A percentile compares a stretch with the other conserved stretches of the same genome.
phyloP scores from a whole-genome alignment of 2,888 invertebrate species.

The Stratiomys singularior region DNA sequence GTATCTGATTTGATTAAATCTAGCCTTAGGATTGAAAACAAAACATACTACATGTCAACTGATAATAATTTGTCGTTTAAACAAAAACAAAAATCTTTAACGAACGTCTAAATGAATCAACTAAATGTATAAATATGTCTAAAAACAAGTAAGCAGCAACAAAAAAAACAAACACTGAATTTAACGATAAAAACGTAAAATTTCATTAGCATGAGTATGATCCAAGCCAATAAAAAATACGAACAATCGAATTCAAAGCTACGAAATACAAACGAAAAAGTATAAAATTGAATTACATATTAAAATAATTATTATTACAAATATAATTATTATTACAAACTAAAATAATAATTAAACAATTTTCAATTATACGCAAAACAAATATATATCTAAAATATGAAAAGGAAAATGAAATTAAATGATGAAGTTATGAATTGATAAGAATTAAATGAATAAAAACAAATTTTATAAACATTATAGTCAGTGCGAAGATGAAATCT shows the following conservation, averaged over 20 bases:
- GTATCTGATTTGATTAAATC: background rate
- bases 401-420: background rate
- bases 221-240: slow-evolving; percentile 40
- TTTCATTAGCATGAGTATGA: background rate
- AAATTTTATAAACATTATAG: slow-evolving; percentile 22
- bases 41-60: background rate
- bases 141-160: no score
- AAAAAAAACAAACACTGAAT: slow-evolving; percentile 19
- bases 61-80: slow-evolving; percentile 18
- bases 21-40: background rate
- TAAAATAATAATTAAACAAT: slow-evolving; percentile 28
- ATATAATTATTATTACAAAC: slow-evolving; percentile 4
- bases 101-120: slow-evolving; percentile 21
- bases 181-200: slow-evolving; percentile 15
- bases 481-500: background rate
- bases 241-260: slow-evolving; percentile 47
- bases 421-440: slow-evolving; percentile 4
- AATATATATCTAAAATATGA: background rate
- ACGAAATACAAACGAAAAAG: slow-evolving; percentile 30
- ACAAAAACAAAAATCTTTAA: background rate
- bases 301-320: slow-evolving; percentile 21
- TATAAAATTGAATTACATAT: slow-evolving; percentile 17
- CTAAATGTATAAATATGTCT: background rate
- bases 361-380: slow-evolving; percentile 35
- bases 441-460: background rate